Evolutionary conservation across 2,888 invertebrate species (phyloP).

Genomic region (Microdon myrmicae): DNA sequence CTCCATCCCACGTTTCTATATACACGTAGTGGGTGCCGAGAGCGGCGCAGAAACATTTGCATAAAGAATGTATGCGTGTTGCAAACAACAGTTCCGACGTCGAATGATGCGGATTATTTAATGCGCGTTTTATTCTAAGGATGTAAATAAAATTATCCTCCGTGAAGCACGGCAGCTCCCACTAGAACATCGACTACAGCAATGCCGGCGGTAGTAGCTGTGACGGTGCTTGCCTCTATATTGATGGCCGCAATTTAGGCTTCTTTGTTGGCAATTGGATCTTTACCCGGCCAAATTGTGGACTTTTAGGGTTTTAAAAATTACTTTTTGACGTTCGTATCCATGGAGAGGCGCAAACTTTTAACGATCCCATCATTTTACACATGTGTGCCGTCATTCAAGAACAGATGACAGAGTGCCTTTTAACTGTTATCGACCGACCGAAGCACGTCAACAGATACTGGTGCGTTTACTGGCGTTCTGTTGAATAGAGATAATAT

Average conservation of each 20-base stretch:
- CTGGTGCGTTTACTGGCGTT: no score
- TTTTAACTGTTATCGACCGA: no score
- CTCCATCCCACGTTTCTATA: no score
- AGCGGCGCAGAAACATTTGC: conserved; percentile 20
- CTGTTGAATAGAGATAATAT: no score
- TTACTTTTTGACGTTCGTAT: no score
- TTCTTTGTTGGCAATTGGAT: neutral
- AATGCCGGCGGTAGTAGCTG: neutral
- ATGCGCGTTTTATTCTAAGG: conserved; percentile 20
- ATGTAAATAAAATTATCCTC: conserved; percentile 36
- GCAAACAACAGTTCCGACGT: conserved; percentile 25
- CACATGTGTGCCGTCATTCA: no score
- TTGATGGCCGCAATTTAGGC: neutral
- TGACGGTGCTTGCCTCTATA: no score
- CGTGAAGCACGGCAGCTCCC: neutral
- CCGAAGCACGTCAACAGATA: no score
- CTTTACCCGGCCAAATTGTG: neutral
- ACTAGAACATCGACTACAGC: neutral
- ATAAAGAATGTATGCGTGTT: conserved; percentile 18
- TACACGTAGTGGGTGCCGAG: no score
- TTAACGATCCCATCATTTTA: no score
- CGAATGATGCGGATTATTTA: conserved; percentile 26
- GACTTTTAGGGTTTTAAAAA: conserved; percentile 5
- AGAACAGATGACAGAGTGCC: no score
- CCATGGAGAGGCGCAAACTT: no score